Evolutionary conservation across 2,888 invertebrate genomes (phyloP).

Genomic region (Steromphala cineraria): DNA sequence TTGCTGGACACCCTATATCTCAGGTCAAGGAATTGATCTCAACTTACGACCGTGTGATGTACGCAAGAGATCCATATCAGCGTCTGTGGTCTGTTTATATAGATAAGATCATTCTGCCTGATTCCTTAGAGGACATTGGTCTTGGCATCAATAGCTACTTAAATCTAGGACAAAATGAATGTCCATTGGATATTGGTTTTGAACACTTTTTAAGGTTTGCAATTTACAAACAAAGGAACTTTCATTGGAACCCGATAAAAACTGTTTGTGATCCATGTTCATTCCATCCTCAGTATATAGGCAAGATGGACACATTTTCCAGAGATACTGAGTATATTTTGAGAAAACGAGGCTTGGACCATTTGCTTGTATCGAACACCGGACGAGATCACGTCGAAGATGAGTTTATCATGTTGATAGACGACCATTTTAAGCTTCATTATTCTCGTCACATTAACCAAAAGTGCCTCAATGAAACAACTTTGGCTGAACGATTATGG

Average conservation of each 20-base stretch:
- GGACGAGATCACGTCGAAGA: conserved; percentile 1
- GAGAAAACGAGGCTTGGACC: background rate
- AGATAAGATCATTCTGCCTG: too few relatives aligned
- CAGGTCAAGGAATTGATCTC: too few relatives aligned
- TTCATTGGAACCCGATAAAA: conserved; percentile 29
- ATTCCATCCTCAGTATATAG: conserved; percentile 26
- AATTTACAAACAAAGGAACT: background rate
- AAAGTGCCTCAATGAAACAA: background rate
- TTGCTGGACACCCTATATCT: too few relatives aligned
- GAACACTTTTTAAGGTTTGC: conserved; percentile 14
- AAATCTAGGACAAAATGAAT: background rate
- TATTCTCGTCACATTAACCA: background rate
- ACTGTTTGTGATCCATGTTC: conserved; percentile 29
- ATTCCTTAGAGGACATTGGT: conserved; percentile 21
- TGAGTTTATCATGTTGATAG: background rate
- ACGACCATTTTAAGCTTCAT: background rate
- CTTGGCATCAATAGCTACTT: background rate
- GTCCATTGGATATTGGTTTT: conserved; percentile 13
- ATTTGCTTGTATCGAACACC: background rate
- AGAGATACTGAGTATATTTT: conserved; percentile 30
- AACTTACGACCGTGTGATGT: conserved; percentile 15
- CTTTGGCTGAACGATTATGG: background rate
- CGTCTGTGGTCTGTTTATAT: conserved; percentile 33
- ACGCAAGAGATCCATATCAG: conserved; percentile 29
- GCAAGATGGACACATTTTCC: conserved; percentile 37